These are phyloP conservation scores for Oenanthe oenanthe DNA, from an alignment of 2,113 vertebrate species.

Conservation along the genomic window DNA sequence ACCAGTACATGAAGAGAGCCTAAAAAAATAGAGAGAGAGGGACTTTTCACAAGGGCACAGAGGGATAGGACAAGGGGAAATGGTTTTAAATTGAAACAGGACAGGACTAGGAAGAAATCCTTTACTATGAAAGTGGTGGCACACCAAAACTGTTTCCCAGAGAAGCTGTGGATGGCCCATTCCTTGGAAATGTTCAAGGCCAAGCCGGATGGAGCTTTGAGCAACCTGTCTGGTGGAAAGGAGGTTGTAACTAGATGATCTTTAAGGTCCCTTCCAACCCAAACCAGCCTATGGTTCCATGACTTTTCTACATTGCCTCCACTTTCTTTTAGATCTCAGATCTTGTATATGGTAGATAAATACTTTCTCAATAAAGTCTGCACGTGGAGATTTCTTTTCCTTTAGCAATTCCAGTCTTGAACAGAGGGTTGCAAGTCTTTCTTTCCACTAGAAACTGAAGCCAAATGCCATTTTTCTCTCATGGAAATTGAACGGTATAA, in stretches of 20 bases:
- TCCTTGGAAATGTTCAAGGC: background rate
- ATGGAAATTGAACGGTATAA: background rate
- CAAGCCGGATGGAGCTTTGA: background rate
- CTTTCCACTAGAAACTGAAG: background rate
- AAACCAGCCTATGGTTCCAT: background rate
- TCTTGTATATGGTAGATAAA: background rate
- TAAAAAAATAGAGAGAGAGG: background rate
- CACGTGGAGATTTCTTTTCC: background rate
- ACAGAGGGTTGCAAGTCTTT: background rate
- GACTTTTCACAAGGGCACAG: background rate
- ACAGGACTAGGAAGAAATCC: background rate
- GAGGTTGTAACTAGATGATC: background rate
- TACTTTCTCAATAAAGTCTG: background rate
- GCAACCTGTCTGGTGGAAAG: background rate
- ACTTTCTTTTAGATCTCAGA: background rate
- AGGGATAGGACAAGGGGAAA: background rate
- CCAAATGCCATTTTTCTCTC: background rate
- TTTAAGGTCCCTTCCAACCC: background rate
- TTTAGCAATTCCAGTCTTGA: background rate
- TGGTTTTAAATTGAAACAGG: background rate
- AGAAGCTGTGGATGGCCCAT: background rate
- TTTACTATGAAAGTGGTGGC: background rate
- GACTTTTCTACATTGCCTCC: background rate
- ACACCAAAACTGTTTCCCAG: background rate
- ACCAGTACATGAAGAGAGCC: background rate